These are phyloP conservation scores for Chloroceryle inda DNA, from an alignment of 2,797 vertebrate genomes.

Conservation along the genomic window DNA sequence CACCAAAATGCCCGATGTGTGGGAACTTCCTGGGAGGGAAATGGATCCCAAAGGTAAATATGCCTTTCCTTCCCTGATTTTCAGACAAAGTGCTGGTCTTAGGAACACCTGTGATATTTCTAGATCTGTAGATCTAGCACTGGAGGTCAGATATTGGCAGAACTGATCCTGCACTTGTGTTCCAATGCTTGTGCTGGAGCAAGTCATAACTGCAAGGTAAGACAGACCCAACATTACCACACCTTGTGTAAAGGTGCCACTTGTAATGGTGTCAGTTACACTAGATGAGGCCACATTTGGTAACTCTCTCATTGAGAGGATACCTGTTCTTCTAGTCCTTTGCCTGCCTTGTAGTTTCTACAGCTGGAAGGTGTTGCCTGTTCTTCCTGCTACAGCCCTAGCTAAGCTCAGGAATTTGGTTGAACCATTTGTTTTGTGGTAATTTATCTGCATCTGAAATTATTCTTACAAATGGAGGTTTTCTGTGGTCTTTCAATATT, in stretches of 20 bases:
- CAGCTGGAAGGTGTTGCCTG: not conserved
- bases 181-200: not conserved
- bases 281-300: not conserved
- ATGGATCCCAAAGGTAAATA: slow-evolving; percentile 89
- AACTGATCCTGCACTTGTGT: not conserved
- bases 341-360: not conserved
- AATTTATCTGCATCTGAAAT: not conserved
- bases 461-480: not conserved
- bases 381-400: not conserved
- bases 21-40: slow-evolving; percentile 94
- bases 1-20: slow-evolving; percentile 91
- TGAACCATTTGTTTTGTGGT: not conserved
- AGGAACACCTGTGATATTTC: not conserved
- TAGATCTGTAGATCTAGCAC: not conserved
- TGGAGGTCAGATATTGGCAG: not conserved
- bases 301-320: not conserved
- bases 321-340: not conserved
- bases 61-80: not conserved
- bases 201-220: not conserved
- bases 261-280: not conserved
- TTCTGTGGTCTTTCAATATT: not conserved
- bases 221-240: not conserved
- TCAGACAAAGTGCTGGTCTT: not conserved
- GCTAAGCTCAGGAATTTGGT: not conserved
- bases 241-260: not conserved